These are phyloP conservation scores for Synergus itoensis DNA, from an alignment of 2,888 invertebrate species.

Conservation along the genomic window DNA sequence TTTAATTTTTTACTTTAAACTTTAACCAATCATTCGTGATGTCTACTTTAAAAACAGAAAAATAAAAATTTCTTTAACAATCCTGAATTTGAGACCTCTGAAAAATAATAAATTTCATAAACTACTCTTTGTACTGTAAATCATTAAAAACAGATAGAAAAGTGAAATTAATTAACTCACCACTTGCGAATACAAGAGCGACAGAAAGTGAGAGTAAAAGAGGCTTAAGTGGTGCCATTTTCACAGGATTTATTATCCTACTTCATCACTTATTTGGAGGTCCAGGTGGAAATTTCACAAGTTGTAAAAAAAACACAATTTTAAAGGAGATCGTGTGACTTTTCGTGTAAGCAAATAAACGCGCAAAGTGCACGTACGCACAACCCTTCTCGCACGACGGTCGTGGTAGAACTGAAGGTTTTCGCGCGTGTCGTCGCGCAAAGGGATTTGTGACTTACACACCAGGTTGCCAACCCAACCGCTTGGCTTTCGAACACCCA, in stretches of 20 bases:
- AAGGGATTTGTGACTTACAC: conserved; percentile 35
- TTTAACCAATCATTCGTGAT: no score
- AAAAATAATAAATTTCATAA: no score
- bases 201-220: conserved; percentile 11
- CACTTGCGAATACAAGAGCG: neutral
- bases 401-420: conserved; percentile 33
- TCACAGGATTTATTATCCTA: neutral
- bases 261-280: neutral
- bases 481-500: conserved; percentile 41
- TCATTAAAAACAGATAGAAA: no score
- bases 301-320: neutral
- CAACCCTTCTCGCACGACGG: conserved; percentile 22
- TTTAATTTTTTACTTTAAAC: no score
- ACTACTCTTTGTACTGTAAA: no score
- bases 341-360: neutral
- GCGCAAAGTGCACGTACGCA: neutral
- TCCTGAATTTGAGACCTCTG: no score
- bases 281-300: neutral
- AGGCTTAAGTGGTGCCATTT: conserved; percentile 5
- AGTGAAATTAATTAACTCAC: neutral
- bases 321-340: neutral
- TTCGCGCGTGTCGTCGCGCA: conserved; percentile 39
- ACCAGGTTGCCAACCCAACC: conserved; percentile 38
- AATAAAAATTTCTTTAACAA: no score
- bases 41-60: no score